Base-by-base conservation (phyloP, 2,888 invertebrate species). In the Lydus trimaculatus region DNA sequence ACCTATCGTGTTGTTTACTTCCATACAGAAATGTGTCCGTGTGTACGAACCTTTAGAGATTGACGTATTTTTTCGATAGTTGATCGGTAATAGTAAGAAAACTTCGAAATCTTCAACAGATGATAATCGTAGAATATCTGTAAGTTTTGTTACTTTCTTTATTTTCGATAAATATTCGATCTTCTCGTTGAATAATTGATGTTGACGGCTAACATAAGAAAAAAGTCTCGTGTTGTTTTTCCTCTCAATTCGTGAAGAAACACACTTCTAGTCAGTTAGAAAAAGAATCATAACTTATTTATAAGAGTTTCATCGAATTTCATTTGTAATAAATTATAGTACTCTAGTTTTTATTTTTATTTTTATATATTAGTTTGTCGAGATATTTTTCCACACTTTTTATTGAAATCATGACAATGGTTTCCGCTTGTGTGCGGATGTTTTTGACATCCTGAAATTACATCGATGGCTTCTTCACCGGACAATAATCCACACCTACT, bases 391-490 rank as follows among this genome's bases (percentile, higher is more conserved):
- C 43, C 15, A 23, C 36, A 62, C 36, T 66, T 8, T 7, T n/a
- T 8, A 25, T 23, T 56, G 23, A 28, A 56, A 56, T 23, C 56
- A 25, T 28, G 28, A 64, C 64, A 64, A 70, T 70, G 70, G 28
- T 52, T 48, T 52, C 63, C 58, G 48, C 56, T 36, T 64, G 71
- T 64, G 65, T 62, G 63, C 67, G 67, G 70, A 63, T 61, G 56
- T 71, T 68, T 70, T 72, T 72, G 69, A 73, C 64, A 73, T 75
- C 76, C 75, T 77, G 75, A 76, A 75, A 75, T 65, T 52, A 62
- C 71, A 87, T 85, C 86, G 84, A 89, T 89, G 89, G 89, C 88
- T 87, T 87, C 88, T 79, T 56, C 56, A 56, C 86, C 88, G 79
- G 89, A 90, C 84, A 85, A 89, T 73, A 81, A 80, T 74, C 76